Conservation (phyloP, 2,113 vertebrate species). For the Psilopsiagon aurifrons region DNA sequence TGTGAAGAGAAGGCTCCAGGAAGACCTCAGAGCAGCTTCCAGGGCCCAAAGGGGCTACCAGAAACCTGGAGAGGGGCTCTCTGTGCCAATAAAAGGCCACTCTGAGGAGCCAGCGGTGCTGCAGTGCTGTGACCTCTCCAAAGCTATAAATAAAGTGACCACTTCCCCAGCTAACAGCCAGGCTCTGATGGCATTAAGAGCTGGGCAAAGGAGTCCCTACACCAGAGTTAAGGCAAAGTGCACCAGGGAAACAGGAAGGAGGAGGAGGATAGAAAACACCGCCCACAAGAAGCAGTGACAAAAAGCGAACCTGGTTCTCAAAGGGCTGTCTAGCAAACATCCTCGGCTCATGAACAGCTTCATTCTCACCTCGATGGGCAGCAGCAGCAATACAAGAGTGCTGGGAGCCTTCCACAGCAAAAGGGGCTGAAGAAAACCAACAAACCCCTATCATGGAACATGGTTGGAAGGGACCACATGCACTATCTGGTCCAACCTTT, state of each 20-base stretch:
- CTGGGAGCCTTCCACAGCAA: not conserved
- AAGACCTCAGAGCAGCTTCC: not conserved
- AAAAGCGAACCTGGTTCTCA: not conserved
- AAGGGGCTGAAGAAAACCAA: not conserved
- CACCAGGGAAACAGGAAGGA: not conserved
- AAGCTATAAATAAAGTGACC: not conserved
- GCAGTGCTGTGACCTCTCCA: not conserved
- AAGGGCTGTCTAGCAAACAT: not conserved
- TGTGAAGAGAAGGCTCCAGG: not conserved
- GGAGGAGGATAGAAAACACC: not conserved
- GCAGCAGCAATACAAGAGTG: not conserved
- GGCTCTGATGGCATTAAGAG: not conserved
- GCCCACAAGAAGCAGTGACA: not conserved
- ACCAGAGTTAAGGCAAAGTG: not conserved
- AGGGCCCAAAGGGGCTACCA: not conserved
- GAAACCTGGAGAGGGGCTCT: not conserved
- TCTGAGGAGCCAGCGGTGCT: not conserved
- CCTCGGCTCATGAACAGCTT: not conserved
- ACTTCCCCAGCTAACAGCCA: not conserved
- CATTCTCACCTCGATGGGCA: conserved; percentile 4
- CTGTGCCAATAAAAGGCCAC: rapidly evolving
- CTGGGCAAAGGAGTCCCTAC: not conserved
- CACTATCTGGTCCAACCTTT: not conserved
- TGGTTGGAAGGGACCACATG: not conserved
- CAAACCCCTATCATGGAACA: not conserved